Evolutionary conservation across 2,797 vertebrate genomes (phyloP), one percentile per base, ranked within the genome.

Genomic region (Apogon talboti): DNA sequence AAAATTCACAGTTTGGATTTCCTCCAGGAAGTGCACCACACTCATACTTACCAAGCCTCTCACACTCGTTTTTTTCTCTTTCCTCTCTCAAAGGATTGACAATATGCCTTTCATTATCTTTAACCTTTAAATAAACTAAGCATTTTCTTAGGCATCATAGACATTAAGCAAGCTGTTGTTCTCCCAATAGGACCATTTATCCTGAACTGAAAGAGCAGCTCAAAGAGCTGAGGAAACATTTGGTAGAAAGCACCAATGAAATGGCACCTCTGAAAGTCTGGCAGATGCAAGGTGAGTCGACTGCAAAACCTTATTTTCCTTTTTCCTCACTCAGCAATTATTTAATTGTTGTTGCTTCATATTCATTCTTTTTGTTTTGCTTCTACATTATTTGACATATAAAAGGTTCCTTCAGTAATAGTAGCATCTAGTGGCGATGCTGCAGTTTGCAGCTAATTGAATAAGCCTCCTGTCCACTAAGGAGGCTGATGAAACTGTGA

Each of bases 251-350:
- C 84, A 99, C 98, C 77, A 99, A 99, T 82, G 98, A 99, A 85
- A 99, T 99, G 98, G 93, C 98, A 1, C 98, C 98, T 43, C 91
- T 99, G 57, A 99, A 99, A 94, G 98, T 99, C 1, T 99, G 98
- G 98, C 96, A 99, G 64, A 93, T 99, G 82, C 98, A 99, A 95
- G 98, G 98, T 97, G 87, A 52, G 87, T 70, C 24, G 49, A 10
- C 15, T 19, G 53, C 54, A 61, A 19, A 18, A 45, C 57, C 30
- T 51, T 14, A 11, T 40, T 46, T 3, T 42, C 10, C 9, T 52
- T 15, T 47, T 60, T 62, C 44, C 21, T 41, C 28, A 12, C 3
- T 53, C 9, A 54, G 30, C 30, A 68, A 58, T 28, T 28, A 4
- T 6, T 28, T 1, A 28, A 28, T 6, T 28, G 3, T 28, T 5